These are phyloP conservation scores for Mystacides longicornis DNA, from an alignment of 2,888 invertebrate species.

Conservation along the genomic window DNA sequence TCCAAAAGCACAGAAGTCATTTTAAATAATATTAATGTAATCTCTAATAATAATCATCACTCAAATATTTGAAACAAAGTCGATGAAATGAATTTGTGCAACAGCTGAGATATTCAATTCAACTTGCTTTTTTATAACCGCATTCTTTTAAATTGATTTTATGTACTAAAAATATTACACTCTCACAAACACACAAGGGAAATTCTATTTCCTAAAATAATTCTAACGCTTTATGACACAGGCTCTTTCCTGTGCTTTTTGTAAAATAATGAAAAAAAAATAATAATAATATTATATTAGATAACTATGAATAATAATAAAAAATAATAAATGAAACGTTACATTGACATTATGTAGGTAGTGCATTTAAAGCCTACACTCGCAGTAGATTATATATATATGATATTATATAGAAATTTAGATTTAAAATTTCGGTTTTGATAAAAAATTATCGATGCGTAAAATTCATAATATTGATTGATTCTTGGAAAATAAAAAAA, in stretches of 20 bases:
- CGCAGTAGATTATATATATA: constrained; percentile 24
- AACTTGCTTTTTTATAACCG: too few relatives aligned
- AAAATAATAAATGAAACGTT: constrained; percentile 13
- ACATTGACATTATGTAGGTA: constrained; percentile 25
- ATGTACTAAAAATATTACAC: constrained; percentile 24
- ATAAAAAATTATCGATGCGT: too few relatives aligned
- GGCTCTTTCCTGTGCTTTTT: constrained; percentile 29
- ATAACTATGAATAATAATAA: constrained; percentile 7
- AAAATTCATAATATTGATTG: too few relatives aligned
- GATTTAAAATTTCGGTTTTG: too few relatives aligned
- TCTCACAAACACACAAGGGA: constrained; percentile 25
- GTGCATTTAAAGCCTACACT: constrained; percentile 24
- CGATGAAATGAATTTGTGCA: too few relatives aligned
- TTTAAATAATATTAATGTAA: too few relatives aligned
- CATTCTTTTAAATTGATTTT: constrained; percentile 12
- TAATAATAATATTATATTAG: constrained; percentile 6
- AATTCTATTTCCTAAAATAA: constrained; percentile 32
- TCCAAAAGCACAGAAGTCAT: too few relatives aligned
- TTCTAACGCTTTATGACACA: constrained; percentile 45
- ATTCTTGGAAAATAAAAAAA: too few relatives aligned
- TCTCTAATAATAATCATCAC: too few relatives aligned
- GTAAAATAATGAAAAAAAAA: constrained; percentile 20
- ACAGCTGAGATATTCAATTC: too few relatives aligned
- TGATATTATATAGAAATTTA: too few relatives aligned
- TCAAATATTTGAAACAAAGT: too few relatives aligned